Evolutionary conservation across 2,113 vertebrate species (phyloP), one percentile per base, ranked within the genome.

Genomic region (Microcebus murinus): DNA sequence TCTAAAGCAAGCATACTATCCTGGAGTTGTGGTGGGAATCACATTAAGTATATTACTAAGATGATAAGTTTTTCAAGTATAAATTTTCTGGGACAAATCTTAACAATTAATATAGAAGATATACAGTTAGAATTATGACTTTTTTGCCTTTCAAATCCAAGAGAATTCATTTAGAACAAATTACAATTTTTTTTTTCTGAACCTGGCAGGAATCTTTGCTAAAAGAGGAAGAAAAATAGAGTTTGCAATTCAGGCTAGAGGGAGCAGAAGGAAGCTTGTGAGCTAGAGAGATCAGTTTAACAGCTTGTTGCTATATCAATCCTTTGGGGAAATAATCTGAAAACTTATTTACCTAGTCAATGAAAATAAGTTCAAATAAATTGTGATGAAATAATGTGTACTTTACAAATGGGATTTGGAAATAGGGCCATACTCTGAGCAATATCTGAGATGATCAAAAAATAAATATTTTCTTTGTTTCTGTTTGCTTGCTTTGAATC

Each of bases 351-450:
- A 96, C 87, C 29, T n/a, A 88, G 65, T 97, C 90, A 98, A 84
- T 98, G 94, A 97, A 97, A 98, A 1, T 45, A 96, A 85, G 63
- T 71, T 97, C 94, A 97, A 94, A 95, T n/a, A 96, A 93, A 87
- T 65, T 52, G 29, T 45, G 14, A 20, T 71, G 79, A 93, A 88
- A 67, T 85, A 83, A 71, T 36, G 18, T 0, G 0, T 52, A 21
- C 67, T 86, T 96, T 96, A 48, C 87, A 97, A 86, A 61, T 52
- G 31, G 25, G 14, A 57, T 42, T 73, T 92, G 61, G 73, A 50
- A 95, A 48, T 25, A 73, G 86, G n/a, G 31, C 57, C 57, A 73
- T 73, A 65, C 25, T 34, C 68, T 83, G 89, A 87, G 68, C 57
- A 94, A 79, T 48, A 65, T 67, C 45, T 27, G 59, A 84, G 91